Base-by-base conservation (phyloP, 2,113 vertebrate species). In the Nibea coibor region DNA sequence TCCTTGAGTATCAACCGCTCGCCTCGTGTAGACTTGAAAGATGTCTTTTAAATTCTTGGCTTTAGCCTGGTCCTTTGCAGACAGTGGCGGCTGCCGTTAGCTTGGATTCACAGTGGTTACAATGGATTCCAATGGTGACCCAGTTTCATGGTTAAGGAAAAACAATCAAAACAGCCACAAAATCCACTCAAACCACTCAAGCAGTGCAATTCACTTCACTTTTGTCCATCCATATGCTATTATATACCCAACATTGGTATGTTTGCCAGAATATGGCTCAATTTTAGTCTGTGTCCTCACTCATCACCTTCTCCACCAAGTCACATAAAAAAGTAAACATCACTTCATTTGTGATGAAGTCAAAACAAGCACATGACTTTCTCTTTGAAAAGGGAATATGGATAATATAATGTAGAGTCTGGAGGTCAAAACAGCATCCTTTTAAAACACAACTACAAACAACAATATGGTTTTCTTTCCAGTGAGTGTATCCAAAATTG, bases 131-230 rank as follows among this genome's bases (percentile, higher is more conserved):
- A 67, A 67, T 48, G 47, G 48, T 74, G 82, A 74, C 56, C 54
- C 54, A 63, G 64, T 63, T 76, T 56, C 61, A 62, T 10, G n/a
- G 75, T 28, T 62, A 78, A 17, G 62, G 48, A 75, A 80, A 80
- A 84, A 75, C 31, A 58, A 62, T 75, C 22, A 75, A 69, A 83
- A 72, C 20, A 24, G 19, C 65, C 48, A 64, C 50, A 47, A 45
- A 78, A 58, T 51, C 45, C 45, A 31, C 51, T 58, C 12, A 66
- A 51, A 71, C 31, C 67, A 51, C 22, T 63, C 26, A 42, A 48
- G 43, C 28, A 58, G 45, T 20, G 43, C 35, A 12, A 75, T 67
- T 35, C 20, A 48, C 56, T 35, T 78, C 39, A 56, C 24, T 58
- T 48, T 16, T 42, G 26, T 31, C 12, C 48, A 64, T 35, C 10